Evolutionary conservation across 2,888 invertebrate genomes (phyloP).

Genomic region (Cryptus armator): DNA sequence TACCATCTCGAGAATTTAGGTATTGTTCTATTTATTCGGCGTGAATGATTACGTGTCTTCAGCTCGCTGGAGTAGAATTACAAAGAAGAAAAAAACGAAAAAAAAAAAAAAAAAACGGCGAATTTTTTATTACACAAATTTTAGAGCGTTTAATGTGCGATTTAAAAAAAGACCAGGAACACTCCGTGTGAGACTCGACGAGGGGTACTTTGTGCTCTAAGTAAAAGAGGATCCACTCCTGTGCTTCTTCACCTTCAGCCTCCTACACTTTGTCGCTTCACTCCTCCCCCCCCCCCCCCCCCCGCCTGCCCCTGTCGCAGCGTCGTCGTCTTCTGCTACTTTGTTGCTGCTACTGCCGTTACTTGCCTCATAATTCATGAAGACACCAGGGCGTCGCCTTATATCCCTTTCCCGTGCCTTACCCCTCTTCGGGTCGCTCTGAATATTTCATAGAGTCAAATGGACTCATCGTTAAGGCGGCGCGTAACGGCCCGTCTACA

Average conservation of each 20-base stretch:
- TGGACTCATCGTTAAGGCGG: slow-evolving; percentile 56
- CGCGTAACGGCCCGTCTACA: slow-evolving; percentile 18
- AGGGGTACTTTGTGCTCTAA: slow-evolving; percentile 16
- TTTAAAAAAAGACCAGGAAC: slow-evolving; percentile 8
- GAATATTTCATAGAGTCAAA: slow-evolving; percentile 69
- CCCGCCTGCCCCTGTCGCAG: not conserved
- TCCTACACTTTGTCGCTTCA: slow-evolving; percentile 11
- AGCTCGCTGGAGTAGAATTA: not conserved
- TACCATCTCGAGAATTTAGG: not conserved
- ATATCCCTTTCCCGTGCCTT: slow-evolving; percentile 10
- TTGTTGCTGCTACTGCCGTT: not conserved
- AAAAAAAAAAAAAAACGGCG: not conserved
- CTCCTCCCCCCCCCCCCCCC: not conserved
- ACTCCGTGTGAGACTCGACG: slow-evolving; percentile 1
- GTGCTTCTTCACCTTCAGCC: slow-evolving; percentile 13
- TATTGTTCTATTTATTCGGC: not conserved
- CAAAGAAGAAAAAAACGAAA: not conserved
- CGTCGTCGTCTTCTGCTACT: not conserved
- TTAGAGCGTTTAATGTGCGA: slow-evolving; percentile 13
- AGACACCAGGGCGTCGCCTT: slow-evolving; percentile 25
- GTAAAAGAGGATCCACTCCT: slow-evolving; percentile 27
- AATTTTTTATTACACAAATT: not conserved
- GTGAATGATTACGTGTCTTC: not conserved
- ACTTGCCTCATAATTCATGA: slow-evolving; percentile 60
- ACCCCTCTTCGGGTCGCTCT: slow-evolving; percentile 25